Conservation (phyloP, 2,888 invertebrate genomes). For the Eupithecia exiguata region DNA sequence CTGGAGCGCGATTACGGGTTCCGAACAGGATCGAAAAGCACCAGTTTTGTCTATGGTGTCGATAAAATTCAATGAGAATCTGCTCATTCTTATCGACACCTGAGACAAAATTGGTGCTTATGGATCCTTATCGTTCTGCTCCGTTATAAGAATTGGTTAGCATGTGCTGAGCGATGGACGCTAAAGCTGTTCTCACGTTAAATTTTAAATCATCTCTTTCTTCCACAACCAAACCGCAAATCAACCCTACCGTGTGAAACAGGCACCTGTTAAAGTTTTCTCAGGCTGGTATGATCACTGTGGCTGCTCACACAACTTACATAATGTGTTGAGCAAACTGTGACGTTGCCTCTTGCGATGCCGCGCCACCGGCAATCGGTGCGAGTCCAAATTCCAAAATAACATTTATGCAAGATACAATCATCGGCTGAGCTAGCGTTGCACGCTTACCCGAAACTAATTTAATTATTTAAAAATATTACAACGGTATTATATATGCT, state of each 20-base stretch:
- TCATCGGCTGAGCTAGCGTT: not conserved
- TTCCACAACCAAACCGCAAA: slow-evolving; percentile 8
- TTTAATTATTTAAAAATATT: not conserved
- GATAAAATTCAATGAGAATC: not conserved
- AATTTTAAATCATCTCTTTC: not conserved
- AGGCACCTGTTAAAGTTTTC: not conserved
- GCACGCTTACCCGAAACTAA: not conserved
- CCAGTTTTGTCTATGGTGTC: not conserved
- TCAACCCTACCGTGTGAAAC: slow-evolving; percentile 4
- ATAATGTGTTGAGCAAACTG: slow-evolving; percentile 62
- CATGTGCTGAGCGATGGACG: not conserved
- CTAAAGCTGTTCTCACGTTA: not conserved
- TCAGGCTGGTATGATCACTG: slow-evolving; percentile 18
- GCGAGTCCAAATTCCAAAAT: slow-evolving; percentile 20
- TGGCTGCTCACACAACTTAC: slow-evolving; percentile 49
- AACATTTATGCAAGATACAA: slow-evolving; percentile 13
- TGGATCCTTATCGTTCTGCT: not conserved
- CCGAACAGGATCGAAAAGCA: not conserved
- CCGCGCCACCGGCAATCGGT: slow-evolving; percentile 18
- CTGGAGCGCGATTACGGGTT: not conserved
- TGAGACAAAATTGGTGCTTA: not conserved
- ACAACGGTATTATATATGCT: not conserved
- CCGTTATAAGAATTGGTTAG: not conserved
- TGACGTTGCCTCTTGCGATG: slow-evolving; percentile 39
- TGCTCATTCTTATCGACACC: not conserved